Base-by-base conservation (phyloP, 2,113 vertebrate genomes). In the Excalfactoria chinensis region DNA sequence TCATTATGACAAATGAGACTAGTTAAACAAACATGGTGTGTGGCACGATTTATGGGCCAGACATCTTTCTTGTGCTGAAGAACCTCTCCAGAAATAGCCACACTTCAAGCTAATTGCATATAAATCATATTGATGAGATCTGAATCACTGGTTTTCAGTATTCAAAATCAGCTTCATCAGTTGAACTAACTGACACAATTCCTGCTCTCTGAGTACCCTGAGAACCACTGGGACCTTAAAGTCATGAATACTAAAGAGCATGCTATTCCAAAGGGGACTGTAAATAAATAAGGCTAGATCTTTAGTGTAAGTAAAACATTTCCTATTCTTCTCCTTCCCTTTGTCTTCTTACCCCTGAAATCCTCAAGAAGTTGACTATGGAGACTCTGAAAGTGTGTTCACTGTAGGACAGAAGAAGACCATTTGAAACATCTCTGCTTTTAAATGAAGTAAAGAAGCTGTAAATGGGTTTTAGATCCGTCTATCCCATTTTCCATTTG, bases 1-100 rank as follows among this genome's bases (percentile, higher is more conserved):
- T 94, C 70, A 86, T 90, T 90, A 93, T 35, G 48, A 93, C 35
- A 94, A 94, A 86, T 40, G 72, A 74, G 56, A n/a, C 82, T 68
- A 59, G 55, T 92, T 86, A 84, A 89, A 79, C 74, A 90, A 92
- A 89, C 37, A 69, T 0, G 0, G 22, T 59, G 58, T 85, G 70
- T 73, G 71, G 83, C 60, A 89, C 28, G 86, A 94, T 87, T 84
- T 85, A 63, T 63, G 72, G 74, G 51, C 59, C 59, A 91, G 37
- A 80, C 26, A 63, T 40, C 22, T 58, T 76, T 59, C 70, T 89
- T 82, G 74, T 85, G 10, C 37, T 85, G 73, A 91, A 93, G 44
- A 91, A 73, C 26, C 79, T 63, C 59, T 84, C n/a, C 48, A 87
- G 26, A 92, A 95, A 89, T 48, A 90, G 75, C 26, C 89, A 90